phyloP scores from a whole-genome alignment of 1,140 invertebrate species.

The Thalassaphorura encarpata region DNA sequence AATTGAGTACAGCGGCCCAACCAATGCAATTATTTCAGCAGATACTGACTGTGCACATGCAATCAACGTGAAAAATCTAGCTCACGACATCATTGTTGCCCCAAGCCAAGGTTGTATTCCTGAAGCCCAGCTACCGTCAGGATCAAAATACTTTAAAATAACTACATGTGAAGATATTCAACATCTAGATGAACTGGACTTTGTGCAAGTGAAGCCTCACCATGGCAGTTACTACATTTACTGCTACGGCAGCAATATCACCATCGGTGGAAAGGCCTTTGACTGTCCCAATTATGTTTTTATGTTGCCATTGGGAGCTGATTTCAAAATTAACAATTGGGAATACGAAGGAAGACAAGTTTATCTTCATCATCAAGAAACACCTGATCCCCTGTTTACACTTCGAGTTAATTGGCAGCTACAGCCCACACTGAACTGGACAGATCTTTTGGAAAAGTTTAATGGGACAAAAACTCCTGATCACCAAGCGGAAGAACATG shows the following conservation, averaged over 20 bases:
- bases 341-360: neutral
- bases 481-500: too few relatives aligned
- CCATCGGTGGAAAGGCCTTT: neutral
- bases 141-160: neutral
- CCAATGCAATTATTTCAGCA: neutral
- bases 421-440: neutral
- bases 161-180: neutral
- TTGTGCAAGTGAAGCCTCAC: neutral
- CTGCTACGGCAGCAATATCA: neutral
- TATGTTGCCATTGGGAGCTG: neutral
- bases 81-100: too few relatives aligned
- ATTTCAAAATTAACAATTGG: neutral
- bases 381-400: neutral
- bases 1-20: conserved; percentile 13
- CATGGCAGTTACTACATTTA: neutral
- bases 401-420: neutral
- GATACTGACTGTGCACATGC: neutral
- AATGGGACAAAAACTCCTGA: too few relatives aligned
- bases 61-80: too few relatives aligned
- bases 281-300: neutral
- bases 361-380: neutral
- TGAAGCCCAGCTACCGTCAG: neutral
- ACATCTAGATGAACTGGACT: neutral
- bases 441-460: too few relatives aligned
- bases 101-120: too few relatives aligned